Conservation (phyloP, 1,140 invertebrate species). For the Cepaea nemoralis region DNA sequence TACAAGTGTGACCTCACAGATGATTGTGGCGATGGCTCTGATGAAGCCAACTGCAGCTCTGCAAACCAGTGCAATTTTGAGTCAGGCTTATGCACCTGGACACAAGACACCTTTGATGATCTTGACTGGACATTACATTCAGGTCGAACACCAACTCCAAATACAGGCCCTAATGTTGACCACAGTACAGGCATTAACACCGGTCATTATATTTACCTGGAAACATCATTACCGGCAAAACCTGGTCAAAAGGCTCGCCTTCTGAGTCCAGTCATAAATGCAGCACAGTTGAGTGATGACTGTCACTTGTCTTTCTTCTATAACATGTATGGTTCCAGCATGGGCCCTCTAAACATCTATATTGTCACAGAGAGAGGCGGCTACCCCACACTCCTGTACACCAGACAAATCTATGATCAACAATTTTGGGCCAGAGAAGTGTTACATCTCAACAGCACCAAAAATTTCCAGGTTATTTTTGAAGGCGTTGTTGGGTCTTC, state of each 20-base stretch:
- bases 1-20: conserved; percentile 64
- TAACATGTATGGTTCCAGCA: conserved; percentile 69
- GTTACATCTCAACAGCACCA: conserved; percentile 45
- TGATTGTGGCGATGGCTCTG: conserved; percentile 61
- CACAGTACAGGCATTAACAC: conserved; percentile 75
- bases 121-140: conserved; percentile 83
- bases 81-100: conserved; percentile 81
- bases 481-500: conserved; percentile 78
- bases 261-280: conserved; percentile 57
- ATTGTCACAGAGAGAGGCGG: conserved; percentile 47
- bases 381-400: conserved; percentile 37
- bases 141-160: conserved; percentile 65
- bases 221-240: conserved; percentile 73
- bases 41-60: conserved; percentile 53
- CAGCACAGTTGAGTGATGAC: conserved; percentile 43
- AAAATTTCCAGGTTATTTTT: conserved; percentile 44
- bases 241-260: conserved; percentile 63
- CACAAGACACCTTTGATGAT: conserved; percentile 80
- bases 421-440: conserved; percentile 59
- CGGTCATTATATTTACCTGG: conserved; percentile 78
- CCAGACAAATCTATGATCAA: conserved; percentile 30
- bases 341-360: conserved; percentile 66
- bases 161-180: conserved; percentile 81
- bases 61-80: conserved; percentile 80
- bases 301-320: conserved; percentile 68